These are phyloP conservation scores for Aporophyla lueneburgensis DNA, from an alignment of 2,888 invertebrate genomes.

Conservation along the genomic window DNA sequence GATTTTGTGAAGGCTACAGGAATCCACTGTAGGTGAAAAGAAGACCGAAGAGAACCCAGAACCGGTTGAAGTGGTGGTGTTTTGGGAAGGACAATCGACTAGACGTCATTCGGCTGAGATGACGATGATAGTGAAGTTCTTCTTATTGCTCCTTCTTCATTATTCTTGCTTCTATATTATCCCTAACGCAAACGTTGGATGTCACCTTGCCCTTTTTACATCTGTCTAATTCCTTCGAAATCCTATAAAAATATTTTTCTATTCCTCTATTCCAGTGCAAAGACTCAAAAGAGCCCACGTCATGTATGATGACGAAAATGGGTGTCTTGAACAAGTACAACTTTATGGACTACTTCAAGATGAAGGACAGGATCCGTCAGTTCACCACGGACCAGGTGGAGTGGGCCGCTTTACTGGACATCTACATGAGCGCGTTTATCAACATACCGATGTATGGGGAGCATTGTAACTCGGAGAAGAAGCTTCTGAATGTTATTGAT, in stretches of 20 bases:
- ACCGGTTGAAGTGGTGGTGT: too few relatives aligned
- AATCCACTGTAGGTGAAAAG: too few relatives aligned
- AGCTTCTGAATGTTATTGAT: slow-evolving; percentile 83
- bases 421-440: slow-evolving; percentile 75
- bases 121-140: too few relatives aligned
- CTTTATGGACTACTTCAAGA: slow-evolving; percentile 85
- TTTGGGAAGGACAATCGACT: too few relatives aligned
- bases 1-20: too few relatives aligned
- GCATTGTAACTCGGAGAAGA: slow-evolving; percentile 82
- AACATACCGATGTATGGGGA: slow-evolving; percentile 77
- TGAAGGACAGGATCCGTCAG: slow-evolving; percentile 80
- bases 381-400: slow-evolving; percentile 67
- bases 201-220: not conserved
- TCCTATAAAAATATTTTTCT: not conserved
- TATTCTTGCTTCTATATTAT: not conserved
- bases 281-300: slow-evolving; percentile 76
- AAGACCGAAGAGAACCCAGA: too few relatives aligned
- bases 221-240: not conserved
- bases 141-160: not conserved
- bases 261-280: slow-evolving; percentile 77
- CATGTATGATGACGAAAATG: slow-evolving; percentile 82
- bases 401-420: slow-evolving; percentile 71
- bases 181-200: too few relatives aligned
- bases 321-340: slow-evolving; percentile 82
- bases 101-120: too few relatives aligned